Evolutionary conservation across 2,888 invertebrate species (phyloP).

Genomic region (Hirtodrosophila duncani): DNA sequence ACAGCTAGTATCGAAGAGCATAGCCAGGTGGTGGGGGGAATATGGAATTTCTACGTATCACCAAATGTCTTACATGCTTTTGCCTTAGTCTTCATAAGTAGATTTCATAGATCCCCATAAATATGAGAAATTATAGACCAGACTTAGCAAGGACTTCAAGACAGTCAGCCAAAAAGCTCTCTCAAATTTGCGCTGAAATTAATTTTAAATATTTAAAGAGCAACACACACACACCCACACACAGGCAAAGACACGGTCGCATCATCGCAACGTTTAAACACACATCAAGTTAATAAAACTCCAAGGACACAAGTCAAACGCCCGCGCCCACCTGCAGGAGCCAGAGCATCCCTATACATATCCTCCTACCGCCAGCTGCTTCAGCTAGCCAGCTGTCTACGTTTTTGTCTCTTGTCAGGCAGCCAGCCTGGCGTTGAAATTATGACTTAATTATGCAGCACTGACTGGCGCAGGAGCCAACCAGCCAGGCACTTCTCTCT

Average conservation of each 20-base stretch:
- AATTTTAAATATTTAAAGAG: constrained; percentile 67
- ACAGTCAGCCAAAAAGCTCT: too few relatives aligned
- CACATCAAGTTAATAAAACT: constrained; percentile 63
- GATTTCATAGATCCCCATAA: too few relatives aligned
- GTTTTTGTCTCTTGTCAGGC: neutral
- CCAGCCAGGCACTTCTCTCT: neutral
- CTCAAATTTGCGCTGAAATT: constrained; percentile 49
- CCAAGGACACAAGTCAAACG: constrained; percentile 57
- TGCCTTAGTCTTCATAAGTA: too few relatives aligned
- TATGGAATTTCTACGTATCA: too few relatives aligned
- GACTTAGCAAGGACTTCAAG: too few relatives aligned
- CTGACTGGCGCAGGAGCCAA: constrained; percentile 11
- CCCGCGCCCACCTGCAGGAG: constrained; percentile 1
- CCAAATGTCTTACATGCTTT: too few relatives aligned
- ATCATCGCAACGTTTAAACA: constrained; percentile 54
- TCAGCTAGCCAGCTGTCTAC: neutral
- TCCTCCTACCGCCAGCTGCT: too few relatives aligned
- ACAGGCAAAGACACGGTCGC: too few relatives aligned
- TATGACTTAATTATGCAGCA: constrained; percentile 61
- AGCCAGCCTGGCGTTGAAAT: constrained; percentile 30
- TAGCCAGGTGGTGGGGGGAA: too few relatives aligned
- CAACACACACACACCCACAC: too few relatives aligned
- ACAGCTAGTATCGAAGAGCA: too few relatives aligned
- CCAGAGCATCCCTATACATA: neutral
- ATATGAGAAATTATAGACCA: too few relatives aligned